A percentile compares a stretch with the other conserved stretches of the same genome.
These are phyloP conservation scores for Eubasilissa regina DNA, from an alignment of 1,140 invertebrate species.

Conservation along the genomic window DNA sequence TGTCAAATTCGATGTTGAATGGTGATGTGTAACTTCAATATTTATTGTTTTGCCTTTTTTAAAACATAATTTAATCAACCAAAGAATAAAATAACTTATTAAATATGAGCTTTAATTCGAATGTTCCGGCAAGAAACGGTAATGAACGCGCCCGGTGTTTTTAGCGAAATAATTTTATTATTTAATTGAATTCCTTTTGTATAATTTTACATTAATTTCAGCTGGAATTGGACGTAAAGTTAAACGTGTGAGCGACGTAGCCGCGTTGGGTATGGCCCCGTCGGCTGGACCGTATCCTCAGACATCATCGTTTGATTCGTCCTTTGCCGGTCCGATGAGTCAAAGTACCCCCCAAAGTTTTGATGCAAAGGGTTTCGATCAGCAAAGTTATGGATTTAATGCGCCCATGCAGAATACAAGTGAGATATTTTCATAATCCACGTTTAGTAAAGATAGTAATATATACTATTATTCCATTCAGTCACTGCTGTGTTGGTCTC, in stretches of 20 bases:
- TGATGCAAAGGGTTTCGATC: conserved; percentile 50
- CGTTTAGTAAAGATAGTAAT: no score
- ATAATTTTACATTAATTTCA: conserved; percentile 9
- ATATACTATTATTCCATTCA: no score
- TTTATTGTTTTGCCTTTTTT: conserved; percentile 9
- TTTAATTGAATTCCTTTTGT: not conserved
- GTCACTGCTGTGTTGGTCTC: no score
- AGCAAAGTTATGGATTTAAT: conserved; percentile 50
- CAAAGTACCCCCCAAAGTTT: conserved; percentile 40
- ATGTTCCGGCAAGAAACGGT: conserved; percentile 7
- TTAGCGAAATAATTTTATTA: not conserved
- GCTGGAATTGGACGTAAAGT: conserved; percentile 70
- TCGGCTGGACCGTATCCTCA: conserved; percentile 54
- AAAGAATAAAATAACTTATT: not conserved
- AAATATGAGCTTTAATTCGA: conserved; percentile 11
- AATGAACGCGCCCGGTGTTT: not conserved
- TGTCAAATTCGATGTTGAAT: conserved; percentile 20
- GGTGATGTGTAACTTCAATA: conserved; percentile 44
- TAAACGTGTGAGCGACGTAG: conserved; percentile 78
- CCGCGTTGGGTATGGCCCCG: conserved; percentile 73
- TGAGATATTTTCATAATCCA: not conserved
- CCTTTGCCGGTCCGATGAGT: conserved; percentile 32
- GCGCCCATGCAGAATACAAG: conserved; percentile 37
- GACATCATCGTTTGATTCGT: conserved; percentile 43
- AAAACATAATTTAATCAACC: conserved; percentile 11